phyloP scores from a whole-genome alignment of 2,888 invertebrate species.

The Linnaemya tessellans region DNA sequence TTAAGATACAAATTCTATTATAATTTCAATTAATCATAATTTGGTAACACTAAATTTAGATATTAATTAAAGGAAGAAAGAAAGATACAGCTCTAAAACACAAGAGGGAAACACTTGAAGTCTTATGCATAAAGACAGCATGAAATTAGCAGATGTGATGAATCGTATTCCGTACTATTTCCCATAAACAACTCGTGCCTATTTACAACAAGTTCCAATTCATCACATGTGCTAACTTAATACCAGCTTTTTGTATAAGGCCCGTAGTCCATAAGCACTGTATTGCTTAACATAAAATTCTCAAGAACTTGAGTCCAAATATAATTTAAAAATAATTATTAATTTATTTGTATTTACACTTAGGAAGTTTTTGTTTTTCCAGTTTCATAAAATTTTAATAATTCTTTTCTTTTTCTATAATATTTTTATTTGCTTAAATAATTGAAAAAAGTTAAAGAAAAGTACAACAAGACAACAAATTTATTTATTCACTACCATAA shows the following conservation, averaged over 20 bases:
- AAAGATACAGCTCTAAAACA: not conserved
- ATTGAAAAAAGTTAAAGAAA: conserved; percentile 12
- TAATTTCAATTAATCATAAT: conserved; percentile 16
- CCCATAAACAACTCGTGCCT: too few relatives aligned
- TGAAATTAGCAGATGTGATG: too few relatives aligned
- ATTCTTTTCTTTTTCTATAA: not conserved
- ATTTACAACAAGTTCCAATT: too few relatives aligned
- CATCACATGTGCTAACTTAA: too few relatives aligned
- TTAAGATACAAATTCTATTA: conserved; percentile 41
- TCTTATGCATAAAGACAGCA: too few relatives aligned
- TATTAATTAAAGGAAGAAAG: not conserved
- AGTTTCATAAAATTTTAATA: conserved; percentile 39
- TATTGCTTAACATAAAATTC: not conserved
- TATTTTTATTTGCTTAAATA: conserved; percentile 30
- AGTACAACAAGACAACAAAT: conserved; percentile 67
- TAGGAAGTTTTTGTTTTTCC: conserved; percentile 35
- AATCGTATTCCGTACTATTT: too few relatives aligned
- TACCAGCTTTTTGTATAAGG: too few relatives aligned
- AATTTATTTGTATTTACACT: conserved; percentile 46
- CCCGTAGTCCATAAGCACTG: not conserved
- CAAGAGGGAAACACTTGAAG: too few relatives aligned
- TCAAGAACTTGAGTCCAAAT: not conserved
- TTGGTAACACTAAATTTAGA: conserved; percentile 32
- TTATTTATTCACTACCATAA: conserved; percentile 49
- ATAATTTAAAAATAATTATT: not conserved